A percentile compares a stretch with the other conserved stretches of the same genome.
phyloP scores from a whole-genome alignment of 2,888 invertebrate genomes.

The Rhagophthalmus giganteus region DNA sequence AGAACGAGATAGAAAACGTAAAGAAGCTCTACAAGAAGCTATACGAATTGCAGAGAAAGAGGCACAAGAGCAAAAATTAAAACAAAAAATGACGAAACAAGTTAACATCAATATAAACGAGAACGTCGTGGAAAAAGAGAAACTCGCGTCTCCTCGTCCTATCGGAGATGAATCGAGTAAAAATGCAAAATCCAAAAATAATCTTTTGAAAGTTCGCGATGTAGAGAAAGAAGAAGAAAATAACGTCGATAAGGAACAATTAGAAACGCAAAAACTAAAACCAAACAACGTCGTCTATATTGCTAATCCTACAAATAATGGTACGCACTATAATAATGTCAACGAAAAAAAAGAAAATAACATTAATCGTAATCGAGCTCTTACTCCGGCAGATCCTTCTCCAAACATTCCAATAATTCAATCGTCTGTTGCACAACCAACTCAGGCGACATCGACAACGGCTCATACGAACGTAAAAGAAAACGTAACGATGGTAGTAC shows the following conservation, averaged over 20 bases:
- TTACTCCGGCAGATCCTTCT: conserved; percentile 5
- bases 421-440: conserved; percentile 11
- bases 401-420: neutral
- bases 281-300: conserved; percentile 7
- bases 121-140: conserved; percentile 51
- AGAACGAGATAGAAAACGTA: conserved; percentile 71
- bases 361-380: conserved; percentile 11
- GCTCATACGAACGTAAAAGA: conserved; percentile 34
- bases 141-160: conserved; percentile 27
- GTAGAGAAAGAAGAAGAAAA: neutral
- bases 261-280: too few relatives aligned
- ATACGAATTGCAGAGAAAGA: conserved; percentile 76
- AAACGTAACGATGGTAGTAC: conserved; percentile 52
- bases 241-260: neutral
- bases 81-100: conserved; percentile 43
- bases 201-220: conserved; percentile 9
- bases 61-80: conserved; percentile 59
- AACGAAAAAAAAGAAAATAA: conserved; percentile 31
- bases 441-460: conserved; percentile 10
- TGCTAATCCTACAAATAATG: conserved; percentile 20
- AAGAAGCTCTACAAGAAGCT: conserved; percentile 75
- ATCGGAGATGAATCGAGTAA: neutral
- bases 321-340: conserved; percentile 8
- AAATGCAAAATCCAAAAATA: conserved; percentile 9
- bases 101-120: conserved; percentile 53